A percentile compares a stretch with the other conserved stretches of the same genome.
These are phyloP conservation scores for Geococcyx californianus DNA, from an alignment of 2,113 vertebrate genomes.

Conservation along the genomic window DNA sequence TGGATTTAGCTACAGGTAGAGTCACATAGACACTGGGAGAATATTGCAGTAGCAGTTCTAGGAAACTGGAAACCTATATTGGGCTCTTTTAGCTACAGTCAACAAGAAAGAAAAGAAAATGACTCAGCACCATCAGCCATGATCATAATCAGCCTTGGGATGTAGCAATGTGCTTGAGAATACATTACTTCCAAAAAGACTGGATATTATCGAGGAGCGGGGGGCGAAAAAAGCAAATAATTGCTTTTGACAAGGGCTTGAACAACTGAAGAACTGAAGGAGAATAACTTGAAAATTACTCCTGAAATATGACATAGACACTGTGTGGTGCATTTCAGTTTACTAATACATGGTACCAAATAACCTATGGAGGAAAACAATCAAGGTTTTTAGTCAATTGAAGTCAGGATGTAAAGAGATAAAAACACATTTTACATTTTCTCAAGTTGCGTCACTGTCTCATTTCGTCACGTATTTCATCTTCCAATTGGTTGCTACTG, in stretches of 20 bases:
- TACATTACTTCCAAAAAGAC: not conserved
- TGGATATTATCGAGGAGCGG: not conserved
- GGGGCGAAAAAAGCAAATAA: not conserved
- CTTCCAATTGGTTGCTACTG: not conserved
- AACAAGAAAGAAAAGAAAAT: not conserved
- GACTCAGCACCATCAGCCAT: not conserved
- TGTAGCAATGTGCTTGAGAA: not conserved
- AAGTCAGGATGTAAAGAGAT: not conserved
- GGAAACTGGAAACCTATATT: not conserved
- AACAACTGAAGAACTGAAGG: not conserved
- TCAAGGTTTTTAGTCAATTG: not conserved
- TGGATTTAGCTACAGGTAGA: not conserved
- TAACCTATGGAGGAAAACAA: not conserved
- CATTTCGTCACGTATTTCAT: not conserved
- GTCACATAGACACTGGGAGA: not conserved
- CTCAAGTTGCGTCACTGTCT: not conserved
- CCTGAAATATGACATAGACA: not conserved
- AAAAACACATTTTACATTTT: not conserved
- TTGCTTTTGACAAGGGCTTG: not conserved
- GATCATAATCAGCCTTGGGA: not conserved
- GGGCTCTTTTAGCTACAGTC: not conserved
- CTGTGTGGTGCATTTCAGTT: not conserved
- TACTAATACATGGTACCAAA: not conserved
- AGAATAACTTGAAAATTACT: not conserved
- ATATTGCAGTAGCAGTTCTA: not conserved